Evolutionary conservation across 2,797 vertebrate species (phyloP).

Genomic region (Poliocrania exsul): DNA sequence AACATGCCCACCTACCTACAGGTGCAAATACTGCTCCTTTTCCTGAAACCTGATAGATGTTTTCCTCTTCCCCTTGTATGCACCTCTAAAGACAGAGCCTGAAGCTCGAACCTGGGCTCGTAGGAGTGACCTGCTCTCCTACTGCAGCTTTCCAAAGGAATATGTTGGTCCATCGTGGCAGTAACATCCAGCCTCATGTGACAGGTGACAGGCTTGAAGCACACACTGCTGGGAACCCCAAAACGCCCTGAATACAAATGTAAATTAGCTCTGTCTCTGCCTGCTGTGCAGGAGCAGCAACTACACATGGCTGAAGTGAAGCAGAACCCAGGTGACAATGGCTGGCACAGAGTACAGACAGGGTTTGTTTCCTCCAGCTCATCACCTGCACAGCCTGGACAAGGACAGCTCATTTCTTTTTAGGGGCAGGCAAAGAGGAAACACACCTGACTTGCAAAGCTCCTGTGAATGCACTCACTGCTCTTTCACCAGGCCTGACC

Average conservation of each 20-base stretch:
- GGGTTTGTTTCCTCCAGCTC: not conserved
- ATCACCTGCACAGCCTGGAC: not conserved
- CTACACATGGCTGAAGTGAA: not conserved
- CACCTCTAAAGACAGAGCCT: not conserved
- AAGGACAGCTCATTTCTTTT: no score
- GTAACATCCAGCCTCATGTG: not conserved
- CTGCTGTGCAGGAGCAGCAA: fast-evolving
- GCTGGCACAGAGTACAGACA: not conserved
- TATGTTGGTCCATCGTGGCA: fast-evolving
- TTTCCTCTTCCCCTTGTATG: not conserved
- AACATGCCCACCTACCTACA: not conserved
- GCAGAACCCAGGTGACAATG: not conserved
- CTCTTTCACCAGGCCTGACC: no score
- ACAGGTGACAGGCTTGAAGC: not conserved
- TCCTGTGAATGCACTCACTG: no score
- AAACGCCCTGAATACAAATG: not conserved
- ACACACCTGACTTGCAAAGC: no score
- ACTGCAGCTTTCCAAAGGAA: not conserved
- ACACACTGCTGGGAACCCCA: not conserved
- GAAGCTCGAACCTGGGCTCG: not conserved
- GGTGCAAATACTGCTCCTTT: not conserved
- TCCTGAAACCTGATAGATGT: not conserved
- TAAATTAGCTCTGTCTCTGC: not conserved
- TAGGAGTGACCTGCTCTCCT: not conserved
- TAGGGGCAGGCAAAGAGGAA: no score